phyloP scores from a whole-genome alignment of 2,797 vertebrate genomes.

The Notamacropus eugenii region DNA sequence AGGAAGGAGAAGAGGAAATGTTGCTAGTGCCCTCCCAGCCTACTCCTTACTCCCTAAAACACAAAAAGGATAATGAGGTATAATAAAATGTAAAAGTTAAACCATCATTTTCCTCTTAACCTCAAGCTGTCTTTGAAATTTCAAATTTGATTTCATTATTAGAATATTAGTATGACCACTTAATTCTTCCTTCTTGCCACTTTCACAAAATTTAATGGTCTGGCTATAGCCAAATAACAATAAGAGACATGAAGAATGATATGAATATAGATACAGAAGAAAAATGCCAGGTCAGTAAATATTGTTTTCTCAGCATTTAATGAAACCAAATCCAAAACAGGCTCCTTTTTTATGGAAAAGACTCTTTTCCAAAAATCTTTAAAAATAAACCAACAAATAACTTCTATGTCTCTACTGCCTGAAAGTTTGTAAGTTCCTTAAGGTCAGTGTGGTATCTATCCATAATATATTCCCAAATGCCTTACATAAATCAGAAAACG shows the following conservation, averaged over 20 bases:
- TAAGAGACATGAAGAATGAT: neutral
- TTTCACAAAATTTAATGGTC: neutral
- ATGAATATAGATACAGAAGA: neutral
- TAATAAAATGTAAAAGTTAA: neutral
- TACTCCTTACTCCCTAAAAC: neutral
- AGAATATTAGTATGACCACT: neutral
- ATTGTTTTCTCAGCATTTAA: conserved; percentile 13
- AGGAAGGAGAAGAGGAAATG: neutral
- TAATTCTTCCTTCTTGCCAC: neutral
- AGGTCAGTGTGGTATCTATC: neutral
- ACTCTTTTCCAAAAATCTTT: neutral
- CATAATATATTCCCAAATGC: neutral
- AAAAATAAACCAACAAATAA: neutral
- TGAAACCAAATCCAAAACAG: neutral
- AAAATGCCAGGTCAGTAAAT: conserved; percentile 40
- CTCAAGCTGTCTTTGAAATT: neutral
- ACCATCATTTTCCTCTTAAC: neutral
- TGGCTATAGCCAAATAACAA: neutral
- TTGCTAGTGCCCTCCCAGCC: neutral
- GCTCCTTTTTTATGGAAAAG: neutral
- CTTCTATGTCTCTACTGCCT: neutral
- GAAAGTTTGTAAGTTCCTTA: conserved; percentile 2
- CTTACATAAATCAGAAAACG: neutral
- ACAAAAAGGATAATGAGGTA: neutral
- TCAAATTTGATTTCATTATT: neutral